phyloP scores from a whole-genome alignment of 2,888 invertebrate species.

The Acronicta psi region DNA sequence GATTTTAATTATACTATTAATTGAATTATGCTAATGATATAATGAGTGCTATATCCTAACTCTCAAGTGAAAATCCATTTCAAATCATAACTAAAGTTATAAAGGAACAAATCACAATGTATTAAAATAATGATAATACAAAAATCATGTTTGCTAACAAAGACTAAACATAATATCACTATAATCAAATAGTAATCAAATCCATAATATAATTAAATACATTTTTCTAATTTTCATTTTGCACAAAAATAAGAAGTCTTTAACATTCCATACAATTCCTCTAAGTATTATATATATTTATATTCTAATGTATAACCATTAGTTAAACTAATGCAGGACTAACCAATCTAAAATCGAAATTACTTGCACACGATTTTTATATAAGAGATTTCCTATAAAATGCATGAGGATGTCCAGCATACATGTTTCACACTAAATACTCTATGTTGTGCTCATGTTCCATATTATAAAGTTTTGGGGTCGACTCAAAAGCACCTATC shows the following conservation, averaged over 20 bases:
- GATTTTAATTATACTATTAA: constrained; percentile 49
- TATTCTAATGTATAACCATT: constrained; percentile 74
- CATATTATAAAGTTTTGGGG: constrained; percentile 48
- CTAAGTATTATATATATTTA: constrained; percentile 65
- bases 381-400: constrained; percentile 68
- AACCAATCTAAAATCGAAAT: constrained; percentile 68
- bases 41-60: constrained; percentile 59
- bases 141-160: constrained; percentile 74
- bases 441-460: constrained; percentile 52
- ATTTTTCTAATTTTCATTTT: constrained; percentile 72
- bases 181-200: constrained; percentile 78
- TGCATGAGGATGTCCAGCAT: constrained; percentile 61
- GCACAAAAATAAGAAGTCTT: constrained; percentile 77
- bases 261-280: constrained; percentile 76
- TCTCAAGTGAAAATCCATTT: constrained; percentile 73
- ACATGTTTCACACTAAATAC: constrained; percentile 51
- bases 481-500: constrained; percentile 55
- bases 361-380: constrained; percentile 63
- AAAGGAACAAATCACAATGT: constrained; percentile 83
- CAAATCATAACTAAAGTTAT: constrained; percentile 68
- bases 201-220: constrained; percentile 73
- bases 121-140: constrained; percentile 67
- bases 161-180: constrained; percentile 83
- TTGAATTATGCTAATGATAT: constrained; percentile 56
- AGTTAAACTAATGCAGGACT: constrained; percentile 78